Evolutionary conservation across 2,888 invertebrate species (phyloP).

Genomic region (Ischnura elegans): DNA sequence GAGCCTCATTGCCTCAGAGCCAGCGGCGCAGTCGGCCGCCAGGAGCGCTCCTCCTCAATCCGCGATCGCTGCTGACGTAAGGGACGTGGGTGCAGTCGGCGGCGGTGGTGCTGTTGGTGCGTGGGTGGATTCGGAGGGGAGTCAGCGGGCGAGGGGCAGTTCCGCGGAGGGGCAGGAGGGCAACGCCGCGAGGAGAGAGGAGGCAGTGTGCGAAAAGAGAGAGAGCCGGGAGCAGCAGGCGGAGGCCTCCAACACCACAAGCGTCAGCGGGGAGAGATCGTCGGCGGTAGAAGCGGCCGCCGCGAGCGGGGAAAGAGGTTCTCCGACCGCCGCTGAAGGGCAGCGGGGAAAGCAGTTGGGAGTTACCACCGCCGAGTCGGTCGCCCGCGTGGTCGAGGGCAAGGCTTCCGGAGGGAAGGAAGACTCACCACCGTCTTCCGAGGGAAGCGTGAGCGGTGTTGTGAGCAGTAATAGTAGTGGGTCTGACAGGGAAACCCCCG

Average conservation of each 20-base stretch:
- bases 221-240: not conserved
- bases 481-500: slow-evolving; percentile 56
- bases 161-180: slow-evolving; percentile 35
- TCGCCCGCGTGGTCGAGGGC: not conserved
- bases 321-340: not conserved
- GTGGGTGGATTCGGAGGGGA: not conserved
- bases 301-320: not conserved
- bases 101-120: not conserved
- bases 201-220: not conserved
- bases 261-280: not conserved
- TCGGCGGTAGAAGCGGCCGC: not conserved
- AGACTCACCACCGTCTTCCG: not conserved
- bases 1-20: slow-evolving; percentile 7
- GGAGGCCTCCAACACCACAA: slow-evolving; percentile 47
- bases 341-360: not conserved
- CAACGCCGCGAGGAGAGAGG: not conserved
- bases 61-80: not conserved
- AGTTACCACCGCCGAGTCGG: not conserved
- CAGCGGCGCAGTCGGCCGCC: not conserved
- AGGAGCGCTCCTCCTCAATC: too few species aligned
- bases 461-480: slow-evolving; percentile 69
- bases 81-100: slow-evolving; percentile 3
- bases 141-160: slow-evolving; percentile 15
- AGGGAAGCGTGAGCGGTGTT: not conserved
- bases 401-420: not conserved